These are phyloP conservation scores for Papilio machaon DNA, from an alignment of 1,140 invertebrate species.

Conservation along the genomic window DNA sequence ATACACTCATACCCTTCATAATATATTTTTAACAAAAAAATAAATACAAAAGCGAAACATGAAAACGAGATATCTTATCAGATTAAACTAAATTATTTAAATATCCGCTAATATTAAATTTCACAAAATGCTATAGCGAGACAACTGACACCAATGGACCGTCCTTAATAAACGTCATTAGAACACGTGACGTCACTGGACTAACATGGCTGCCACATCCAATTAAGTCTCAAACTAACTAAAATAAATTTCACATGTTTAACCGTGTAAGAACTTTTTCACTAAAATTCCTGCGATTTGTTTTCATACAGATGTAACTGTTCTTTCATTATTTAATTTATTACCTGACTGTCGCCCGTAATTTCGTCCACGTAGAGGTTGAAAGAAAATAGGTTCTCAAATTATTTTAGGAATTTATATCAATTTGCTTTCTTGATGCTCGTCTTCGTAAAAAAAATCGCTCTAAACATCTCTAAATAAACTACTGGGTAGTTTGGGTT, in stretches of 20 bases:
- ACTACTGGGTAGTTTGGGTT: no score
- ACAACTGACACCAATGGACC: constrained; percentile 65
- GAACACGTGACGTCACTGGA: constrained; percentile 68
- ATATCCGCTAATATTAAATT: constrained; percentile 39
- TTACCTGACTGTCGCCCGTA: no score
- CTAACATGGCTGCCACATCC: constrained; percentile 63
- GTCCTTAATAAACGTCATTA: constrained; percentile 76
- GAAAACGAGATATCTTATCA: no score
- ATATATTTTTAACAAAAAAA: background rate
- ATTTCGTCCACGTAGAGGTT: no score
- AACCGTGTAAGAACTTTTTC: constrained; percentile 44
- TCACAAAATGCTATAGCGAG: constrained; percentile 53
- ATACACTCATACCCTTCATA: background rate
- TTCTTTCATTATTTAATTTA: background rate
- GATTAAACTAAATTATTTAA: background rate
- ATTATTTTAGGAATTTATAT: no score
- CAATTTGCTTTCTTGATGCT: no score
- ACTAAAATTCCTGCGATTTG: background rate
- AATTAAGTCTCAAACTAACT: constrained; percentile 74
- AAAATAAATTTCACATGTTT: constrained; percentile 76
- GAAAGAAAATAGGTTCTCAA: no score
- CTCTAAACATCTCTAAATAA: no score
- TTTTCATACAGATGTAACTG: constrained; percentile 33
- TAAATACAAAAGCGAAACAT: no score
- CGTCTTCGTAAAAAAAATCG: no score